Conservation (phyloP, 2,888 invertebrate genomes). For the Drosophila paracracens region DNA sequence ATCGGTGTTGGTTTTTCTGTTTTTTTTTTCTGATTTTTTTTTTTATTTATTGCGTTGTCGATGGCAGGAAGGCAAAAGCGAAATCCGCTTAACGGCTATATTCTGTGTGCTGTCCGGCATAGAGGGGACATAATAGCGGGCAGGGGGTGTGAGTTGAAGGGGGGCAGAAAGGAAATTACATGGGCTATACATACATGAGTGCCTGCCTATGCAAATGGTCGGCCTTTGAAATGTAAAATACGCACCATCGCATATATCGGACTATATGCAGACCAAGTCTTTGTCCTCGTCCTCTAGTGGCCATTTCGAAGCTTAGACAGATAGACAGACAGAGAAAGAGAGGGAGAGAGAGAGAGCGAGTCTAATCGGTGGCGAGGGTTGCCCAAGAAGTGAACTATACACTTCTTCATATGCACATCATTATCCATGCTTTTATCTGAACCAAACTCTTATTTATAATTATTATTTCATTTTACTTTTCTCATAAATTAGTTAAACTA, state of each 20-base stretch:
- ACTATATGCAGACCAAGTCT: slow-evolving; percentile 35
- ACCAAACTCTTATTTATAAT: neutral
- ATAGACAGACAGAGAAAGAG: neutral
- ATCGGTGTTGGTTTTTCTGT: slow-evolving; percentile 10
- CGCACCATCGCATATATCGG: slow-evolving; percentile 51
- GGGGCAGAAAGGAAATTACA: slow-evolving; percentile 39
- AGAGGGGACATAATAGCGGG: neutral
- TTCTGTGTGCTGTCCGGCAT: slow-evolving; percentile 45
- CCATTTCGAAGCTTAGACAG: slow-evolving; percentile 45
- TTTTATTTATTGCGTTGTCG: slow-evolving; percentile 28
- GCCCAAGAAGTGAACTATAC: neutral
- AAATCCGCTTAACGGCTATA: slow-evolving; percentile 69
- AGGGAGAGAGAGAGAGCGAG: neutral
- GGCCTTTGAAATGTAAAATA: slow-evolving; percentile 75
- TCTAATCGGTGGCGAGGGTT: neutral
- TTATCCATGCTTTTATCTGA: neutral
- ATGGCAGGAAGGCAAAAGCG: slow-evolving; percentile 55
- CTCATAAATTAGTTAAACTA: too few species aligned
- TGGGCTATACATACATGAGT: slow-evolving; percentile 52
- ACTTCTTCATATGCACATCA: neutral
- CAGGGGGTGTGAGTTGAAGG: neutral
- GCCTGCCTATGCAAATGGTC: slow-evolving; percentile 65
- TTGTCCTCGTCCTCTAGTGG: slow-evolving; percentile 28
- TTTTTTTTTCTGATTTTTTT: neutral
- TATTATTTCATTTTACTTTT: neutral